Conservation (phyloP, 2,888 invertebrate species). For the Drosophila formosana region DNA sequence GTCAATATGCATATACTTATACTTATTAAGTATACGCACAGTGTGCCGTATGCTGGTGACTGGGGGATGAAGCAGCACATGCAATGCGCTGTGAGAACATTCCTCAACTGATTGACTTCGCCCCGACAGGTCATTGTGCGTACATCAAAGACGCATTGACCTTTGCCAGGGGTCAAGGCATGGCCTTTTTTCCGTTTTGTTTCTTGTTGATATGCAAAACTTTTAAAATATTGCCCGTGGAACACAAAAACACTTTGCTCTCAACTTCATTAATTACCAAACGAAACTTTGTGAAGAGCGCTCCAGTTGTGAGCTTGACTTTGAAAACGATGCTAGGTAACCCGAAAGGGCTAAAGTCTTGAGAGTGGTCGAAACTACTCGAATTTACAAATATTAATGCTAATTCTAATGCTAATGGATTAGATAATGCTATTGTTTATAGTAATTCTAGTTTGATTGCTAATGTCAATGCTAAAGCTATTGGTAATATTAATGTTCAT, state of each 20-base stretch:
- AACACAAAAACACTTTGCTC: not conserved
- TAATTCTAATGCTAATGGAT: too few species aligned
- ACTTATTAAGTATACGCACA: not conserved
- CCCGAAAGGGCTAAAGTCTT: too few species aligned
- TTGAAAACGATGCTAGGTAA: too few species aligned
- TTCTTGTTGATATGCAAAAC: not conserved
- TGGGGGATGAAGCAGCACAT: too few species aligned
- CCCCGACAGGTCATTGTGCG: not conserved
- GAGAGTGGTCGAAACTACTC: too few species aligned
- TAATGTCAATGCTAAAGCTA: too few species aligned
- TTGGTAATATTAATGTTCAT: too few species aligned
- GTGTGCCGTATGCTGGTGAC: not conserved
- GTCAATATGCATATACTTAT: slow-evolving; percentile 1
- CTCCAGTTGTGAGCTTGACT: too few species aligned
- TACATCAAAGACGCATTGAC: slow-evolving; percentile 10
- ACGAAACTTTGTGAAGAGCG: not conserved
- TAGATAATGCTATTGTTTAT: too few species aligned
- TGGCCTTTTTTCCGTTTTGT: not conserved
- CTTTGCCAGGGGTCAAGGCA: slow-evolving; percentile 1
- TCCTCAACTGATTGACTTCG: slow-evolving; percentile 6
- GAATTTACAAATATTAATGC: too few species aligned
- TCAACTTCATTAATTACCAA: slow-evolving; percentile 8
- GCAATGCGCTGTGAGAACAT: slow-evolving; percentile 13
- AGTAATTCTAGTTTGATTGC: too few species aligned
- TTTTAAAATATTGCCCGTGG: too few species aligned